Base-by-base conservation (phyloP, 1,140 invertebrate genomes). In the Ylistrum balloti region DNA sequence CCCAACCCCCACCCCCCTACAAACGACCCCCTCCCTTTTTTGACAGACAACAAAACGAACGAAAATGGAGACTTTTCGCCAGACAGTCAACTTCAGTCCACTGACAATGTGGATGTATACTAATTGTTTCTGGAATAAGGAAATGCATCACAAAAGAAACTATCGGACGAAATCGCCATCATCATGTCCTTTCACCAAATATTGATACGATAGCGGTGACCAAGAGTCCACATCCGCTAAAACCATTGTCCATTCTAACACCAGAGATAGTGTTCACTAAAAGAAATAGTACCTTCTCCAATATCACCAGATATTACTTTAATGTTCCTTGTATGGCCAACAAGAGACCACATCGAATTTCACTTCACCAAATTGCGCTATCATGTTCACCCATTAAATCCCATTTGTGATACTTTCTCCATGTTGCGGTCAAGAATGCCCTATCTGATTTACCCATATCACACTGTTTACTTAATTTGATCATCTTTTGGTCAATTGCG, bases 401-500 rank as follows among this genome's bases (percentile, higher is more conserved):
- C 13, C 56, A n/a, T 74, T 45, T 45, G 41, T 45, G 41, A 45
- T 45, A 9, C 10, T 45, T 74, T 74, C 56, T 74, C 56, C 56
- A 28, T 74, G 56, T 74, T 28, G 56, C 28, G 56, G 56, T 74
- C 56, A 74, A 74, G 17, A 28, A 5, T 28, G 56, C 22, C 5
- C 56, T 9, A 74, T 74, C 56, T 28, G 56, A 74, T 74, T 74
- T n/a, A 17, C n/a, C 56, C 56, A 74, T n/a, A 74, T 74, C 56
- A 3, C 56, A 74, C 56, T n/a, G 28, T 74, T 74, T 74, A 74
- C 56, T 74, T 74, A 74, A 74, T 74, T 74, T 74, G 56, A 74
- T 74, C 56, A 74, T 74, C 56, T 74, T 74, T 74, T 74, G 56
- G 56, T 74, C 56, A 74, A 74, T 74, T 28, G 1, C 28, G 56